Percentiles rank a stretch among this genome's conserved stretches.
These are phyloP conservation scores for Mergus octosetaceus DNA, from an alignment of 2,797 vertebrate genomes.

Conservation along the genomic window DNA sequence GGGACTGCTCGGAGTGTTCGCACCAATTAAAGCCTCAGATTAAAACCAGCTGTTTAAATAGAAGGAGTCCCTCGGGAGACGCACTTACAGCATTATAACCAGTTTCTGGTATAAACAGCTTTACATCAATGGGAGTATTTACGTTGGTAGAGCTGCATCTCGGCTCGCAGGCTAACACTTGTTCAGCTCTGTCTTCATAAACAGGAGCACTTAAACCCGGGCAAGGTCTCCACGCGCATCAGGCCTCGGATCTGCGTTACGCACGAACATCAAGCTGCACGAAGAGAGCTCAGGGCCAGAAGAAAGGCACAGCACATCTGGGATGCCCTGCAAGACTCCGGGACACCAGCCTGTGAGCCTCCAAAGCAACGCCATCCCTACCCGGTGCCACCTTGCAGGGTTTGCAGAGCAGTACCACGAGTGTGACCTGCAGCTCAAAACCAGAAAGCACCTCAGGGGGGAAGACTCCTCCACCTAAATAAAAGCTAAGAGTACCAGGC, in stretches of 20 bases:
- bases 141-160: background rate
- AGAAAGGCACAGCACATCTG: background rate
- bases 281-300: background rate
- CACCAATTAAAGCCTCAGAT: constrained; percentile 41
- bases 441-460: background rate
- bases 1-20: background rate
- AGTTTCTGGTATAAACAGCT: constrained; percentile 30
- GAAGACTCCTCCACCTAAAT: background rate
- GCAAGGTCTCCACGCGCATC: background rate
- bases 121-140: constrained; percentile 24
- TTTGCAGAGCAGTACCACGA: background rate
- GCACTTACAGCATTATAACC: constrained; percentile 38
- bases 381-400: background rate
- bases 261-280: fast-evolving
- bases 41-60: constrained; percentile 55
- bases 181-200: background rate
- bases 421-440: background rate
- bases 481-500: background rate
- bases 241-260: background rate
- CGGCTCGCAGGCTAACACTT: constrained; percentile 4
- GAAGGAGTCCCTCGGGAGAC: constrained; percentile 28
- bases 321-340: background rate
- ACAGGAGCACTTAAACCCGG: background rate
- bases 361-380: background rate
- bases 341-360: background rate